Percentiles rank a stretch among this genome's conserved stretches.
These are phyloP conservation scores for Nibea coibor DNA, from an alignment of 2,113 vertebrate genomes.

Conservation along the genomic window DNA sequence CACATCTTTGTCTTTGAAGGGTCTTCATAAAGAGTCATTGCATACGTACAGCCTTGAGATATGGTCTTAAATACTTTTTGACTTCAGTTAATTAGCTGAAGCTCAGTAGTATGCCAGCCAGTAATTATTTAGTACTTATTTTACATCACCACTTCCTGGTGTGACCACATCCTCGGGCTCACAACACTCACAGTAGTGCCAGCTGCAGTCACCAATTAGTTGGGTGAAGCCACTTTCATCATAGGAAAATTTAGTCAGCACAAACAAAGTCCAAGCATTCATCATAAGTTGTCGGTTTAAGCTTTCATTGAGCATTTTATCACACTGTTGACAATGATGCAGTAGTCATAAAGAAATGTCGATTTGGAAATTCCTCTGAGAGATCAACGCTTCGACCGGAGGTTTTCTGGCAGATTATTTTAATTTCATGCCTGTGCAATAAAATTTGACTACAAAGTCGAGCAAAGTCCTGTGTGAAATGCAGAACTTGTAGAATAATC, in stretches of 20 bases:
- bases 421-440: conserved; percentile 12
- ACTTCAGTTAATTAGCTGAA: too few relatives aligned
- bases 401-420: conserved; percentile 28
- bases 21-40: too few relatives aligned
- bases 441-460: conserved; percentile 20
- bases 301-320: conserved; percentile 7
- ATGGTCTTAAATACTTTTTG: too few relatives aligned
- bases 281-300: conserved; percentile 27
- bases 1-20: too few relatives aligned
- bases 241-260: conserved; percentile 8
- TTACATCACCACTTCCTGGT: too few relatives aligned
- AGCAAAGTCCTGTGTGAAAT: conserved; percentile 3
- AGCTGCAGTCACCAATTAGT: neutral
- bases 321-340: conserved; percentile 18
- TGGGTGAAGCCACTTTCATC: neutral
- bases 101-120: too few relatives aligned
- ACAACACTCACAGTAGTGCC: neutral
- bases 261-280: conserved; percentile 1
- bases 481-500: conserved; percentile 8
- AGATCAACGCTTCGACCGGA: neutral
- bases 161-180: too few relatives aligned
- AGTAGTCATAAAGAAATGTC: conserved; percentile 25
- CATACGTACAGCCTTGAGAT: too few relatives aligned
- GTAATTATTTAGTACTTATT: too few relatives aligned
- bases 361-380: conserved; percentile 6